phyloP scores from a whole-genome alignment of 2,888 invertebrate species.

The Tolmerus cingulatus region DNA sequence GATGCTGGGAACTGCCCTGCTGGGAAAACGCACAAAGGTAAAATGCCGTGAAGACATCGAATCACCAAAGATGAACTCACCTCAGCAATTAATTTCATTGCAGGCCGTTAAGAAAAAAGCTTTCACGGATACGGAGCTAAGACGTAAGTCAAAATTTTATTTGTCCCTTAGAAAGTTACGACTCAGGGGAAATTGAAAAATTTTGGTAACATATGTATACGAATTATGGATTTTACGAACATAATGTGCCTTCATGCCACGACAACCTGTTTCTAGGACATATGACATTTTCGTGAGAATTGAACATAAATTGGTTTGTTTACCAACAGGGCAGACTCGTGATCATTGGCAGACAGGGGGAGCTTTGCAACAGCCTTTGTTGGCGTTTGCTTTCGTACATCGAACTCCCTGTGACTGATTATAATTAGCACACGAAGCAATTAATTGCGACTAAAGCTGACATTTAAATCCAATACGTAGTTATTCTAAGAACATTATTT shows the following conservation, averaged over 20 bases:
- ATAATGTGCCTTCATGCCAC: not conserved
- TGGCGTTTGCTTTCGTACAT: not conserved
- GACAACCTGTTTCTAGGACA: not conserved
- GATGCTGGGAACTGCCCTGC: conserved; percentile 63
- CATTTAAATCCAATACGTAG: not conserved
- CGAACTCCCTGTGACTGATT: not conserved
- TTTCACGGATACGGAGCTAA: conserved; percentile 62
- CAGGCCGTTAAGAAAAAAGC: conserved; percentile 64
- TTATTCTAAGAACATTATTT: too few relatives aligned
- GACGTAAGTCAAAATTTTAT: conserved; percentile 55
- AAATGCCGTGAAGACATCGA: not conserved
- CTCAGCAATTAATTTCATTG: conserved; percentile 46
- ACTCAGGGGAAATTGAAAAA: not conserved
- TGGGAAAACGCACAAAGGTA: conserved; percentile 62
- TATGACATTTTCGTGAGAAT: not conserved
- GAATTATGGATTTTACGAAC: not conserved
- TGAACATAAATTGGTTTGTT: not conserved
- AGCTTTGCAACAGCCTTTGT: not conserved
- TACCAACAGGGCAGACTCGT: not conserved
- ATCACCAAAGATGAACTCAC: not conserved
- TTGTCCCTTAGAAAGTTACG: not conserved
- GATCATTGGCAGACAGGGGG: not conserved
- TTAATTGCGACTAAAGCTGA: not conserved
- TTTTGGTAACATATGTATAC: not conserved
- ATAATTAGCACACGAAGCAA: not conserved